Evolutionary conservation across 1,140 invertebrate genomes (phyloP).

Genomic region (Eumeta japonica): DNA sequence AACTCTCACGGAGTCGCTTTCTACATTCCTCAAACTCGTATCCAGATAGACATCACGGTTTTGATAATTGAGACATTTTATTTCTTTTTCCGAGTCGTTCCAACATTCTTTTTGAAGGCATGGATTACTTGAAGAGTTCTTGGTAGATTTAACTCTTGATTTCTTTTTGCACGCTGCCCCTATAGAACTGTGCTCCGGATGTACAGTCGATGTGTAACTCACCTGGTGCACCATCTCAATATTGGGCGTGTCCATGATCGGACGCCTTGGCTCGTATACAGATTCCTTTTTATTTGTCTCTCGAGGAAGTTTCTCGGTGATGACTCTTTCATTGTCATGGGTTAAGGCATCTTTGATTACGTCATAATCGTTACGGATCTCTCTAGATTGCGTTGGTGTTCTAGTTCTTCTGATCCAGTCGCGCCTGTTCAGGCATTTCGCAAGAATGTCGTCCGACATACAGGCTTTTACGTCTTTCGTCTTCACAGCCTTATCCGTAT

Average conservation of each 20-base stretch:
- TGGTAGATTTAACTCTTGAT: conserved; percentile 2
- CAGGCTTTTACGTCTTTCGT: conserved; percentile 27
- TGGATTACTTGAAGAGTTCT: not conserved
- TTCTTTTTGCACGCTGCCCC: conserved; percentile 9
- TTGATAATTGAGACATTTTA: conserved; percentile 32
- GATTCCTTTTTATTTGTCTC: conserved; percentile 22
- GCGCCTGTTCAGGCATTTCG: conserved; percentile 38
- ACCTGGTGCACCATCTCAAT: conserved; percentile 10
- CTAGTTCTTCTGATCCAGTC: no score
- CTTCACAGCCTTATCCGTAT: conserved; percentile 34
- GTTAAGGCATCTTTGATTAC: conserved; percentile 6
- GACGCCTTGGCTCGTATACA: conserved; percentile 2
- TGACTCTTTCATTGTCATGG: conserved; percentile 18
- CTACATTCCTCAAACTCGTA: conserved; percentile 3
- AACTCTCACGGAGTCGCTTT: conserved; percentile 6
- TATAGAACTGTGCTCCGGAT: conserved; percentile 11
- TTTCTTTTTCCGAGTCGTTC: conserved; percentile 31
- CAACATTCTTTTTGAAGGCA: conserved; percentile 3
- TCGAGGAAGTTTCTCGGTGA: no score
- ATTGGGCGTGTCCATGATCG: conserved; percentile 7
- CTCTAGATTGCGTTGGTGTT: conserved; percentile 16
- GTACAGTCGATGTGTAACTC: no score
- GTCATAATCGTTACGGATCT: conserved; percentile 20
- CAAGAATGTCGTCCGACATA: conserved; percentile 43
- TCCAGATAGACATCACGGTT: conserved; percentile 8